Evolutionary conservation across 1,140 invertebrate species (phyloP).

Genomic region (Ips typographus): DNA sequence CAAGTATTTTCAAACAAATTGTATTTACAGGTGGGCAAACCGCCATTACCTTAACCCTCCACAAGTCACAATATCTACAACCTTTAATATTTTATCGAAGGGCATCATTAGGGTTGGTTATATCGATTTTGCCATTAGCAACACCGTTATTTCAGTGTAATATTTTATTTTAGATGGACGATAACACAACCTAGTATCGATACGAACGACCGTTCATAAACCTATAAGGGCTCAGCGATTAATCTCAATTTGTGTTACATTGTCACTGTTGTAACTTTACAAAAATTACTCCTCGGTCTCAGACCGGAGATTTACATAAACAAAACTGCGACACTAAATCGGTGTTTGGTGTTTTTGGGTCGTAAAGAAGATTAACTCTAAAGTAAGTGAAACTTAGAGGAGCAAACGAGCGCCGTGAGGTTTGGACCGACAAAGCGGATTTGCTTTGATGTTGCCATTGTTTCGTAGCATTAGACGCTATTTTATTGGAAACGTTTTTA

Average conservation of each 20-base stretch:
- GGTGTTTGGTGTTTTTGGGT: background rate
- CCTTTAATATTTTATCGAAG: background rate
- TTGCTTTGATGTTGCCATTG: conserved; percentile 6
- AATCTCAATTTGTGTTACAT: too few relatives aligned
- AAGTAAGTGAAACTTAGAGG: background rate
- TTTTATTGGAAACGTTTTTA: too few relatives aligned
- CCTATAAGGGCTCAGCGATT: too few relatives aligned
- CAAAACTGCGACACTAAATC: background rate
- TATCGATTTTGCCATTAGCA: conserved; percentile 2
- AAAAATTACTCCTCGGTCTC: too few relatives aligned
- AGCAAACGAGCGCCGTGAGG: conserved; percentile 7
- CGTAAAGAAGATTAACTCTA: conserved; percentile 11
- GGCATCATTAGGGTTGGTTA: background rate
- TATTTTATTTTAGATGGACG: background rate
- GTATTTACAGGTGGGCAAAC: too few relatives aligned
- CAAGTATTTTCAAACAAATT: too few relatives aligned
- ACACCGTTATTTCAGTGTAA: background rate
- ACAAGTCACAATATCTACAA: too few relatives aligned
- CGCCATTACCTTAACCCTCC: too few relatives aligned
- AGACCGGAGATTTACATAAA: too few relatives aligned
- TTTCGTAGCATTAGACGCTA: background rate
- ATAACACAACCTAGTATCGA: background rate
- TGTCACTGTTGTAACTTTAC: too few relatives aligned
- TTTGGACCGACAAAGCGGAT: conserved; percentile 1
- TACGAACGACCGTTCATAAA: background rate